These are phyloP conservation scores for Hydriomena furcata DNA, from an alignment of 2,888 invertebrate species.

Conservation along the genomic window DNA sequence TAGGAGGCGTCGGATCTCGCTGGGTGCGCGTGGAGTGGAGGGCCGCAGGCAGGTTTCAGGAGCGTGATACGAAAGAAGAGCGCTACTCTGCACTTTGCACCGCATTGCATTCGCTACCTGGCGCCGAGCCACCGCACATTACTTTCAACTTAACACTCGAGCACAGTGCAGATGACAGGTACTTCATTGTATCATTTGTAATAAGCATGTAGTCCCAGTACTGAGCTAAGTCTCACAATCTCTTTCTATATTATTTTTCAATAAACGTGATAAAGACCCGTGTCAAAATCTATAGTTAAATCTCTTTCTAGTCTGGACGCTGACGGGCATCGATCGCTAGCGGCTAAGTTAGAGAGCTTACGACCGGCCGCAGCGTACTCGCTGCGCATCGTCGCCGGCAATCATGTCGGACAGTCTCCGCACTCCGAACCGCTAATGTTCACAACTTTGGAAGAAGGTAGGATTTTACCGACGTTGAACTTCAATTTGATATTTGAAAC, in stretches of 20 bases:
- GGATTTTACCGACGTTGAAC: neutral
- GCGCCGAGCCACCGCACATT: constrained; percentile 37
- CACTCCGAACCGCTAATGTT: constrained; percentile 87
- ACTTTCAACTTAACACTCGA: constrained; percentile 56
- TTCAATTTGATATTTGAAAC: neutral
- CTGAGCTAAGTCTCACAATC: too few relatives aligned
- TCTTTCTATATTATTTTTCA: too few relatives aligned
- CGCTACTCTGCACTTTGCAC: constrained; percentile 51
- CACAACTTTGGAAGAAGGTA: constrained; percentile 89
- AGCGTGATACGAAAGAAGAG: constrained; percentile 22
- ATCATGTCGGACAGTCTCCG: constrained; percentile 88
- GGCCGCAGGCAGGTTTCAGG: constrained; percentile 23
- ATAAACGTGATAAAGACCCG: too few relatives aligned
- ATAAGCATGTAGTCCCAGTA: too few relatives aligned
- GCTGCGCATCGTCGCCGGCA: constrained; percentile 86
- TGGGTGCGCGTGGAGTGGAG: constrained; percentile 85
- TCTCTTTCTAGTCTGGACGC: constrained; percentile 39
- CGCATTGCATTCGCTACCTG: constrained; percentile 49
- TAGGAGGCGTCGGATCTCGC: constrained; percentile 84
- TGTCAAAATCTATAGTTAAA: neutral
- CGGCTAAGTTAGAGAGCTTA: constrained; percentile 74
- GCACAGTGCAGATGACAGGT: constrained; percentile 39
- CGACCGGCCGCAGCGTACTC: constrained; percentile 88
- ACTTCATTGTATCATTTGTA: too few relatives aligned
- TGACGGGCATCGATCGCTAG: constrained; percentile 40